Evolutionary conservation across 2,888 invertebrate genomes (phyloP), one percentile per base, ranked within the genome.

Genomic region (Phengaris arion): DNA sequence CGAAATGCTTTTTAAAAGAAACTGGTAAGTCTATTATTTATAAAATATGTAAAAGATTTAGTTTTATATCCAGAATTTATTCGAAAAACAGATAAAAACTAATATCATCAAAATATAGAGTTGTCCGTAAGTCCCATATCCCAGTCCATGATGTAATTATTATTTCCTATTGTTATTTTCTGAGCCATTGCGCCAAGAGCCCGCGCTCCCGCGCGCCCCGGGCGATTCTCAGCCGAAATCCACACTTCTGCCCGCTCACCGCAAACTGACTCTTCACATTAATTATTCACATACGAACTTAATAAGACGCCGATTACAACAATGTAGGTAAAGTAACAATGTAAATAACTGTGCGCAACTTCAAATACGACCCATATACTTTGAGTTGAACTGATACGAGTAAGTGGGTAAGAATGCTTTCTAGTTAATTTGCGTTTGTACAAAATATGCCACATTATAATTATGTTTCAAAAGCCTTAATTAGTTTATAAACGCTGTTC

Each of bases 151-250:
- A 3, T 48, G 48, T 48, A 48, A 22, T 10, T 59, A 59, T 59
- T 15, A 22, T 84, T 83, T 82, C 84, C 82, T 83, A 80, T 83
- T 81, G 83, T 85, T 83, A 83, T 85, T 85, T 85, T 85, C 84
- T 82, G 83, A 84, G 83, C 82, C 83, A 84, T 82, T 80, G 82
- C 79, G 79, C 78, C 81, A 82, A 64, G 64, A 64, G 35, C 64
- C 64, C 79, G 81, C 81, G 75, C 78, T 85, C 89, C 87, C 77
- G 83, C 81, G 75, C 78, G 85, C 89, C 87, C 77, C 83, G 78
- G 87, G 89, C 89, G 84, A 82, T 89, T 90, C 89, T 83, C 90
- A 89, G 82, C 86, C 86, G 83, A 85, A 84, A 84, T 85, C 81
- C 83, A 85, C 84, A 85, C 84, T 84, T 85, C 83, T 55, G 80